Conservation (phyloP, 2,888 invertebrate genomes). For the Drosophila tripunctata region DNA sequence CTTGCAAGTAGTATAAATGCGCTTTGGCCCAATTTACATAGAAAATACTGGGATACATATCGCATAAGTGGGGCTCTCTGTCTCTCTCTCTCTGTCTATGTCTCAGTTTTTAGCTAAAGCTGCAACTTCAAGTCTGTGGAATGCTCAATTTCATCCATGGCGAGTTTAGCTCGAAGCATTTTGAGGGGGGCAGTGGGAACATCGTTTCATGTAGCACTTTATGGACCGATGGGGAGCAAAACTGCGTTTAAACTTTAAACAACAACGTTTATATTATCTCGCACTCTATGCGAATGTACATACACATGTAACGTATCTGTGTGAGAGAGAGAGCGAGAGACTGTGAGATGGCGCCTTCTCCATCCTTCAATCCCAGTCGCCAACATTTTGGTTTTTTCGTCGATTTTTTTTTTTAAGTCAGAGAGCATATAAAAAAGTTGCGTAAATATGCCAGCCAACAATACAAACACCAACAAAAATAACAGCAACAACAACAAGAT, state of each 20-base stretch:
- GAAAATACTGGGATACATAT: constrained; percentile 26
- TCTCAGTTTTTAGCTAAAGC: constrained; percentile 1
- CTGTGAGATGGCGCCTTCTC: constrained; percentile 10
- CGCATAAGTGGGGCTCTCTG: constrained; percentile 5
- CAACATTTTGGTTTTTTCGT: constrained; percentile 26
- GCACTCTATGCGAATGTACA: constrained; percentile 8
- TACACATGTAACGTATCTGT: not conserved
- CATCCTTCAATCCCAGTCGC: constrained; percentile 49
- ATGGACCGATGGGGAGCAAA: constrained; percentile 46
- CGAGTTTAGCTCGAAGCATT: constrained; percentile 10
- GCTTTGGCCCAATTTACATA: constrained; percentile 46
- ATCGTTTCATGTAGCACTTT: constrained; percentile 63
- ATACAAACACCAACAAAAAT: constrained; percentile 31
- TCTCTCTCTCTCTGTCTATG: too few relatives aligned
- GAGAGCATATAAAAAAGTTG: constrained; percentile 62
- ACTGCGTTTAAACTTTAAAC: constrained; percentile 71
- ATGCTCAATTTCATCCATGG: constrained; percentile 66
- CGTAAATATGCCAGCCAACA: constrained; percentile 69
- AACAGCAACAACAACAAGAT: constrained; percentile 4
- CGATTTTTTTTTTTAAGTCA: constrained; percentile 26
- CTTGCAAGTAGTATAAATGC: constrained; percentile 19
- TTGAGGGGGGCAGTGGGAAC: not conserved
- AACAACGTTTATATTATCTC: constrained; percentile 73
- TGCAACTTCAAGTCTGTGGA: constrained; percentile 33
- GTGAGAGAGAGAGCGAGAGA: not conserved